Evolutionary conservation across 2,888 invertebrate genomes (phyloP), one percentile per base, ranked within the genome.

Genomic region (Crossocerus cetratus): DNA sequence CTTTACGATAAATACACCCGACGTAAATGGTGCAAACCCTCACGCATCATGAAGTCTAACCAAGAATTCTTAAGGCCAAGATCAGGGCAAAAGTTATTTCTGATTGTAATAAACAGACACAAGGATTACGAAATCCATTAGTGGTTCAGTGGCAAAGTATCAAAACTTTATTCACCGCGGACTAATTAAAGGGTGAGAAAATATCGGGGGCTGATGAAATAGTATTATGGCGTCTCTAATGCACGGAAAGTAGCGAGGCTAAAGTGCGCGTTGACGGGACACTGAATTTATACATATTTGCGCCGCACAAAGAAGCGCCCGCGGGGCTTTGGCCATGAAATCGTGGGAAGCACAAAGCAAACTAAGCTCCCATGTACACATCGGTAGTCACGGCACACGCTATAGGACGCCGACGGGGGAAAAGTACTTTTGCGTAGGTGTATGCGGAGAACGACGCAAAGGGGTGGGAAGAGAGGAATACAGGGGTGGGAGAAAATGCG

Each of bases 101-200:
- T 32, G 1, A 32, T 32, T 32, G 2, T 32, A 32, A 5, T 32
- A 32, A 32, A 32, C 11, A 5, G 32, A 32, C 32, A 32, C 11
- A 3, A 4, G 8, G 11, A 32, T 32, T 8, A 11, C 0, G 11
- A 32, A 32, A 32, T 32, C 32, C 11, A 8, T 32, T 32, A 3
- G 32, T 32, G 32, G 5, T 32, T 32, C 4, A n/a, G 8, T 11
- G 22, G 8, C 16, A 42, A 23, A 16, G 44, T 16, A 49, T 49
- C 18, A 49, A 49, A n/a, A 22, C 49, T 49, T 61, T 61, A 61
- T 61, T 61, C 16, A 22, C 5, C 22, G 49, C 2, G 3, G 22
- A n/a, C 61, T 61, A 49, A 44, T 61, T 61, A 61, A 61, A 49
- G 14, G 32, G 53, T 62, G 62, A 62, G 32, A 23, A 62, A 62